Conservation (phyloP, 2,888 invertebrate species). For the Tholera decimalis region DNA sequence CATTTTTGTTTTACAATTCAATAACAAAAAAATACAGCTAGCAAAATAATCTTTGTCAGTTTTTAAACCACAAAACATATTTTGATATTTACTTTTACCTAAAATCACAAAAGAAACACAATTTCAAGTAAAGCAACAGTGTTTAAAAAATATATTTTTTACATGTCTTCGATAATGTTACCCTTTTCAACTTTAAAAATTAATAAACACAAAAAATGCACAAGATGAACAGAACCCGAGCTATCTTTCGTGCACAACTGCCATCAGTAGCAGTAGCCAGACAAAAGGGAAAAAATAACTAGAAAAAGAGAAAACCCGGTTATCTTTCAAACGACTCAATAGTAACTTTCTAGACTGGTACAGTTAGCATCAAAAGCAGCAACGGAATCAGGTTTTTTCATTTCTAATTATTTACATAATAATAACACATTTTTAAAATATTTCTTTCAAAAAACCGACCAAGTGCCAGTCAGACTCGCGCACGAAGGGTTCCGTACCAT, state of each 20-base stretch:
- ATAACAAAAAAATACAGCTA: too few species aligned
- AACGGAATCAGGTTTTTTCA: not conserved
- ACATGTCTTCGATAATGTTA: not conserved
- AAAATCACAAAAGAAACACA: too few species aligned
- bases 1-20: too few species aligned
- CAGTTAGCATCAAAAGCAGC: not conserved
- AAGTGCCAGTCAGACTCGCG: too few species aligned
- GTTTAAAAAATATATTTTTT: not conserved
- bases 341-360: constrained; percentile 25
- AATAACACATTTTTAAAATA: too few species aligned
- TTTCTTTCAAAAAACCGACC: too few species aligned
- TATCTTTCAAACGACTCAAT: constrained; percentile 33
- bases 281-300: not conserved
- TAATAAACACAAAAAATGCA: constrained; percentile 1
- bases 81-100: too few species aligned
- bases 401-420: too few species aligned
- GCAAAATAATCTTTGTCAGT: too few species aligned
- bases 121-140: too few species aligned
- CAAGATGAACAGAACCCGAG: not conserved
- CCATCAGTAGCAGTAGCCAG: not conserved
- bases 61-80: too few species aligned
- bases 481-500: too few species aligned
- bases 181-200: not conserved
- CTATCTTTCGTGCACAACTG: constrained; percentile 4
- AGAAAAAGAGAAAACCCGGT: constrained; percentile 1